Conservation (phyloP, 2,888 invertebrate species). For the Ennomos fuscantarius region DNA sequence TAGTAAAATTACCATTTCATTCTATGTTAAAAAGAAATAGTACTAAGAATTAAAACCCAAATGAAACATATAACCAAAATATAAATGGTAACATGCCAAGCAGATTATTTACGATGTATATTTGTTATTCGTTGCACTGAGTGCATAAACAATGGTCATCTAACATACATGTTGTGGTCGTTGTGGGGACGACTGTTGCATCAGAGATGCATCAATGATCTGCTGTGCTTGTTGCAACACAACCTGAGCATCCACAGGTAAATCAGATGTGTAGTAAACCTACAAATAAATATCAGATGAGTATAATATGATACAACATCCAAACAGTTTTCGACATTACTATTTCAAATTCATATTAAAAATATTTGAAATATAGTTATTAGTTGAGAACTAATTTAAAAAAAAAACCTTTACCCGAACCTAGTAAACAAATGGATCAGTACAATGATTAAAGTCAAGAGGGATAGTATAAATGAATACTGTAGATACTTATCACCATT, state of each 20-base stretch:
- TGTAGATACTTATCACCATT: too few relatives aligned
- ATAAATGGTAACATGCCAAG: slow-evolving; percentile 65
- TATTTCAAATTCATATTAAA: background rate
- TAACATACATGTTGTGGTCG: slow-evolving; percentile 84
- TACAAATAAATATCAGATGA: slow-evolving; percentile 75
- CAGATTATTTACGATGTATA: slow-evolving; percentile 52
- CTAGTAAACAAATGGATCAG: too few relatives aligned
- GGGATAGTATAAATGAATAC: too few relatives aligned
- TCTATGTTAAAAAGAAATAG: slow-evolving; percentile 21
- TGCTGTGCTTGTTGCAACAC: slow-evolving; percentile 84
- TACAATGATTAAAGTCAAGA: too few relatives aligned
- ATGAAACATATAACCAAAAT: slow-evolving; percentile 47
- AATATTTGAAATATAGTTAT: too few relatives aligned
- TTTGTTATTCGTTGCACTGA: slow-evolving; percentile 49
- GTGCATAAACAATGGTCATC: slow-evolving; percentile 59
- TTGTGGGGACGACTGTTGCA: slow-evolving; percentile 81
- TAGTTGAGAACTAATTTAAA: too few relatives aligned
- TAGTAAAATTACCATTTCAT: slow-evolving; percentile 8
- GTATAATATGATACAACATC: slow-evolving; percentile 2
- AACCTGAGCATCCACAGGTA: slow-evolving; percentile 83
- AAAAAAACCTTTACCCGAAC: too few relatives aligned
- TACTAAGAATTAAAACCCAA: slow-evolving; percentile 33
- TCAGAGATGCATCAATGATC: slow-evolving; percentile 83
- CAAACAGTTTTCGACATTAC: background rate
- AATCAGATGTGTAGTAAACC: slow-evolving; percentile 85